These are phyloP conservation scores for Calidris pugnax DNA, from an alignment of 2,113 vertebrate genomes.

Conservation along the genomic window DNA sequence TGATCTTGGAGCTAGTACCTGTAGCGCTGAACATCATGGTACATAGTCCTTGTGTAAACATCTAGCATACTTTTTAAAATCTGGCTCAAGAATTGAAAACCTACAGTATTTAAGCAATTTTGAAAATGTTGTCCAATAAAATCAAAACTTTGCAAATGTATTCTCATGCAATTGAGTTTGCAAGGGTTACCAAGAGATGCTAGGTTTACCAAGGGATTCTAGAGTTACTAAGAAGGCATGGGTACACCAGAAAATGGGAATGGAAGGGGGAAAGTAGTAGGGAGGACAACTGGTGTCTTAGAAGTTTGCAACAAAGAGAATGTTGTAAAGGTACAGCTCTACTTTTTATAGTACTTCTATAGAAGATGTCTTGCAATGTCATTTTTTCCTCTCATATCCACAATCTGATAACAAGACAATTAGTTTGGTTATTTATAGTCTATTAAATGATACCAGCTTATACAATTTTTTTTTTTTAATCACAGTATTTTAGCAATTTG, in stretches of 20 bases:
- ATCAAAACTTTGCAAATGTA: neutral
- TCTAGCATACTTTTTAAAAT: neutral
- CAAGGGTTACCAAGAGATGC: neutral
- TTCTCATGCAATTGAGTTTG: neutral
- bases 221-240: neutral
- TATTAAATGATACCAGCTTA: neutral
- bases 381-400: neutral
- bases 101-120: neutral
- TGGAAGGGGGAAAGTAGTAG: neutral
- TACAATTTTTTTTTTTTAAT: neutral
- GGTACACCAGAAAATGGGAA: neutral
- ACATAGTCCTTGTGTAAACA: neutral
- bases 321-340: neutral
- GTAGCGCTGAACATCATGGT: neutral
- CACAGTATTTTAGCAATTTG: neutral
- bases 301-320: neutral
- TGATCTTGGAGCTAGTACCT: neutral
- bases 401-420: neutral
- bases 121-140: neutral
- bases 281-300: neutral
- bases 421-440: neutral
- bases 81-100: neutral
- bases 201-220: too few relatives aligned
- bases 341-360: neutral
- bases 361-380: neutral